phyloP scores from a whole-genome alignment of 2,797 vertebrate species.

The Melanotaenia pygmaea region DNA sequence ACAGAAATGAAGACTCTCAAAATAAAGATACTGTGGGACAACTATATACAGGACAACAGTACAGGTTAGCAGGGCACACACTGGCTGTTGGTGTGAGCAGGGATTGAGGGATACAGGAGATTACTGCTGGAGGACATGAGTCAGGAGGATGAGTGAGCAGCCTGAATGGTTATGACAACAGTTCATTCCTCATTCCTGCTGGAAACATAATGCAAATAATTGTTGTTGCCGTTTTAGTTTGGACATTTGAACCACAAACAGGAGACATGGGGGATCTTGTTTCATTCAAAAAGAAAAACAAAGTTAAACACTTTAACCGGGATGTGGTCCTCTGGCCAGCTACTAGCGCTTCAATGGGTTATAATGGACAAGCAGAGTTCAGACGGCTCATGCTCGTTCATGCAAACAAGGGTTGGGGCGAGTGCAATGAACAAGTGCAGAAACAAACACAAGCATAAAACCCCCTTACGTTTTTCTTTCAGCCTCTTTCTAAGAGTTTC shows the following conservation, averaged over 20 bases:
- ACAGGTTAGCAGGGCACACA: conserved; percentile 59
- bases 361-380: conserved; percentile 86
- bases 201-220: conserved; percentile 65
- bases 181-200: conserved; percentile 70
- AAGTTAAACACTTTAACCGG: conserved; percentile 20
- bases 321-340: conserved; percentile 31
- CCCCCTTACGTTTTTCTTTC: conserved; percentile 97
- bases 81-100: conserved; percentile 56
- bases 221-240: conserved; percentile 43
- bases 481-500: conserved; percentile 98
- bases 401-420: conserved; percentile 76
- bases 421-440: conserved; percentile 63
- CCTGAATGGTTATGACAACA: conserved; percentile 65
- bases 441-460: conserved; percentile 74
- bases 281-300: conserved; percentile 12
- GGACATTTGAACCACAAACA: conserved; percentile 37
- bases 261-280: conserved; percentile 14
- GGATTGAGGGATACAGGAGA: conserved; percentile 51
- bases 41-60: conserved; percentile 40
- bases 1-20: conserved; percentile 28
- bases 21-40: conserved; percentile 32
- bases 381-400: conserved; percentile 83
- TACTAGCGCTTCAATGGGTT: conserved; percentile 65
- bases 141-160: conserved; percentile 69
- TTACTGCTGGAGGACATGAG: conserved; percentile 65